These are phyloP conservation scores for Avahi laniger DNA, from an alignment of 2,797 vertebrate species.

Conservation along the genomic window DNA sequence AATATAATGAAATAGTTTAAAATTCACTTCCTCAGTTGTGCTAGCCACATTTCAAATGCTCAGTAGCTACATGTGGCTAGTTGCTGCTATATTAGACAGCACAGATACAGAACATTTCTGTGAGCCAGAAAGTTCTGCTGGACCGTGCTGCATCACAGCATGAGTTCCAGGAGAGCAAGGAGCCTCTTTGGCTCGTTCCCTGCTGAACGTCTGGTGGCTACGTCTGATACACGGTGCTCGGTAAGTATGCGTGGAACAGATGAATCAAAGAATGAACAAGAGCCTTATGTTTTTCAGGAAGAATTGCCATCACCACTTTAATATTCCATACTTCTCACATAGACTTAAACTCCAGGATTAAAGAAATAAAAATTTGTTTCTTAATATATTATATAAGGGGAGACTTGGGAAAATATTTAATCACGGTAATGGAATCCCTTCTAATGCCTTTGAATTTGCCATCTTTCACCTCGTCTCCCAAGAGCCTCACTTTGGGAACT, in stretches of 20 bases:
- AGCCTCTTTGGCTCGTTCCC: not conserved
- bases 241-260: not conserved
- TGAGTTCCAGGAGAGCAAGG: not conserved
- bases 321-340: not conserved
- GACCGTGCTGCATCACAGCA: not conserved
- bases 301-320: not conserved
- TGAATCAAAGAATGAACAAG: not conserved
- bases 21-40: not conserved
- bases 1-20: not conserved
- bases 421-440: not conserved
- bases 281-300: not conserved
- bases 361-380: conserved; percentile 1
- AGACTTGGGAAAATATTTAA: not conserved
- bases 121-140: not conserved
- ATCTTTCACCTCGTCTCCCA: not conserved
- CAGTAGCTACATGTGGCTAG: not conserved
- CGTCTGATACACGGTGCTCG: not conserved
- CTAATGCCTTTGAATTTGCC: not conserved
- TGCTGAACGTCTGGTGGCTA: not conserved
- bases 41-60: not conserved
- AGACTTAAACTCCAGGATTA: not conserved
- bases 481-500: not conserved
- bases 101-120: not conserved
- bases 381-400: not conserved
- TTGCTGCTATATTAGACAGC: not conserved